Evolutionary conservation across 2,113 vertebrate genomes (phyloP).

Genomic region (Bos indicus): DNA sequence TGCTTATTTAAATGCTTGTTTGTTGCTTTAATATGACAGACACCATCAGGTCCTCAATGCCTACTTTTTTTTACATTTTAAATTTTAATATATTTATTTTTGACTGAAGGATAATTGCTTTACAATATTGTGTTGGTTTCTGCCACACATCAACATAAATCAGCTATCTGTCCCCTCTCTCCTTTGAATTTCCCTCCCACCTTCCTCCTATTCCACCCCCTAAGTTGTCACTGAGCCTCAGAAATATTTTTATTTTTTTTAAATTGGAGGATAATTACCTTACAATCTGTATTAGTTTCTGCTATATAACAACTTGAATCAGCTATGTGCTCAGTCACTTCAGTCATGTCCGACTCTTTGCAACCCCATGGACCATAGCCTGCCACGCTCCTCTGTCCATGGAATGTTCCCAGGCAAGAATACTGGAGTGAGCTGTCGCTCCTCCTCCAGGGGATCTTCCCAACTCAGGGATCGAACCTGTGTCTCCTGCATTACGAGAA

Average conservation of each 20-base stretch:
- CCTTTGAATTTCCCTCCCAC: neutral
- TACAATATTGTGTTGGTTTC: neutral
- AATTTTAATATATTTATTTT: neutral
- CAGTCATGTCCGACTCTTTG: neutral
- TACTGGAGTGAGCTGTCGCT: fast-evolving
- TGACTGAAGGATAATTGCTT: neutral
- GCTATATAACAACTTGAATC: neutral
- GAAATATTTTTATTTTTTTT: neutral
- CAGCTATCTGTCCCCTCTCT: neutral
- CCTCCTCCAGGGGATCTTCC: neutral
- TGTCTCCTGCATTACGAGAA: neutral
- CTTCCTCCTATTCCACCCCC: neutral
- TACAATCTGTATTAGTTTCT: neutral
- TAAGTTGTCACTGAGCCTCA: neutral
- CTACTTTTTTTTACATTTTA: neutral
- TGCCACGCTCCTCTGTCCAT: neutral
- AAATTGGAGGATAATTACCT: neutral
- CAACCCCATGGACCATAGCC: neutral
- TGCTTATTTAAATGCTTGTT: neutral
- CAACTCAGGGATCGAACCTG: too few relatives aligned
- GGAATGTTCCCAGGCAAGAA: neutral
- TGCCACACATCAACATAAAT: neutral
- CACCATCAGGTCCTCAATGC: neutral
- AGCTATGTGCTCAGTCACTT: neutral
- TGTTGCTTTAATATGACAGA: neutral